Evolutionary conservation across 1,140 invertebrate genomes (phyloP).

Genomic region (Leptonema lineaticorne): DNA sequence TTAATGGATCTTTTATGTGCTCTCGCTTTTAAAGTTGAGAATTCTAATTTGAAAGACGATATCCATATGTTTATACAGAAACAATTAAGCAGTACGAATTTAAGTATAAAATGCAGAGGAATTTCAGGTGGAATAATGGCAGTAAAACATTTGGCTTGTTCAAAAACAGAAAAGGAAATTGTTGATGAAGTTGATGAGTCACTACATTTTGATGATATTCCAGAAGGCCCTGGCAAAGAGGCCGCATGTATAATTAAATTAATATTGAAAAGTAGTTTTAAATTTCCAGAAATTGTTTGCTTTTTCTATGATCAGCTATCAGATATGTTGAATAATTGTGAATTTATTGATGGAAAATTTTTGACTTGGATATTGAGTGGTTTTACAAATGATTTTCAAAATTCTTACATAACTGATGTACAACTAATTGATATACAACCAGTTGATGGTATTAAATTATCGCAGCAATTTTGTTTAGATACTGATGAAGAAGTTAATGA

Average conservation of each 20-base stretch:
- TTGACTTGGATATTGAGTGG: conserved; percentile 60
- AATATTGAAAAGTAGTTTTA: conserved; percentile 48
- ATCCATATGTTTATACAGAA: conserved; percentile 55
- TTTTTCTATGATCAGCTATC: conserved; percentile 75
- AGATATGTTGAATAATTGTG: conserved; percentile 55
- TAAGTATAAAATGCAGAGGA: conserved; percentile 51
- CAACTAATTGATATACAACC: conserved; percentile 44
- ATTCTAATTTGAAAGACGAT: conserved; percentile 52
- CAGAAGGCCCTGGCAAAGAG: conserved; percentile 49
- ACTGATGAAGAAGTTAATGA: conserved; percentile 57
- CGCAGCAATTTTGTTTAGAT: conserved; percentile 59
- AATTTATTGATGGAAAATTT: conserved; percentile 60
- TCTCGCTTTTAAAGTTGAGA: conserved; percentile 51
- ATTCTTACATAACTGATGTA: conserved; percentile 58
- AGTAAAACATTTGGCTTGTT: conserved; percentile 51
- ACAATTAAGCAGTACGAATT: conserved; percentile 50
- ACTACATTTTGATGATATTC: conserved; percentile 45
- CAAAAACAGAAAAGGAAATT: conserved; percentile 41
- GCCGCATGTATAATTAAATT: conserved; percentile 52
- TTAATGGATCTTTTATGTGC: conserved; percentile 53
- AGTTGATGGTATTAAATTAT: conserved; percentile 52
- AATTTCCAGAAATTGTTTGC: conserved; percentile 59
- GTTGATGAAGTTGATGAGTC: conserved; percentile 44
- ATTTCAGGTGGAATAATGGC: conserved; percentile 53
- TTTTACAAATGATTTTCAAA: conserved; percentile 62